Evolutionary conservation across 2,888 invertebrate genomes (phyloP).

Genomic region (Macrosoma leucophasiata): DNA sequence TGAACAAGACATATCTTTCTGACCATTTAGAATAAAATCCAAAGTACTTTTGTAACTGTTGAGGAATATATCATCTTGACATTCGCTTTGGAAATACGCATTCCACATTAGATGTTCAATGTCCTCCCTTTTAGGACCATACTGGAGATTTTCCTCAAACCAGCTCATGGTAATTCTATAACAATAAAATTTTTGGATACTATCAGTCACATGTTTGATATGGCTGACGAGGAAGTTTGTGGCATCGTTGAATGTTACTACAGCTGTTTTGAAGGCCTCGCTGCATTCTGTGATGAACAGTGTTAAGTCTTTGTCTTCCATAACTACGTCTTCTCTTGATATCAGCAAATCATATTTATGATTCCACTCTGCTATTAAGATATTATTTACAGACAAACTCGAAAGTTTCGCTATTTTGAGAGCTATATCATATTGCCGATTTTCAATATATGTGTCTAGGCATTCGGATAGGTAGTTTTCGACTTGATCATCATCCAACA

Average conservation of each 20-base stretch:
- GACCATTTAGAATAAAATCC: constrained; percentile 52
- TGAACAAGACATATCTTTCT: constrained; percentile 47
- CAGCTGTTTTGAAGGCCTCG: constrained; percentile 74
- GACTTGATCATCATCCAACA: constrained; percentile 53
- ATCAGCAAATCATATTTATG: constrained; percentile 58
- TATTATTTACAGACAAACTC: constrained; percentile 63
- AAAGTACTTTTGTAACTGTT: constrained; percentile 51
- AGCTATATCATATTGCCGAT: constrained; percentile 73
- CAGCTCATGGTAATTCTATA: constrained; percentile 66
- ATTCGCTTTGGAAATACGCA: constrained; percentile 51
- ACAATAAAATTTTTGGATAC: constrained; percentile 68
- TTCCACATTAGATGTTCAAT: constrained; percentile 69
- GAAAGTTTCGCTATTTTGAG: constrained; percentile 74
- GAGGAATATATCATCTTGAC: constrained; percentile 41
- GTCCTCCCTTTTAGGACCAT: constrained; percentile 51
- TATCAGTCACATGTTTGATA: constrained; percentile 62
- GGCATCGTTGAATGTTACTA: constrained; percentile 77
- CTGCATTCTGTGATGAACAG: constrained; percentile 78
- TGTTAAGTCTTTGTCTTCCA: constrained; percentile 54
- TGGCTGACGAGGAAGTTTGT: constrained; percentile 78
- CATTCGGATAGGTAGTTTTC: constrained; percentile 71
- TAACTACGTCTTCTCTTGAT: constrained; percentile 37
- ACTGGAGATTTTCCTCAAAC: constrained; percentile 60
- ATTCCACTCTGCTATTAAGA: constrained; percentile 74
- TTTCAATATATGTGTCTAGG: constrained; percentile 66